Evolutionary conservation across 2,797 vertebrate species (phyloP).

Genomic region (Rhynchotus rufescens): DNA sequence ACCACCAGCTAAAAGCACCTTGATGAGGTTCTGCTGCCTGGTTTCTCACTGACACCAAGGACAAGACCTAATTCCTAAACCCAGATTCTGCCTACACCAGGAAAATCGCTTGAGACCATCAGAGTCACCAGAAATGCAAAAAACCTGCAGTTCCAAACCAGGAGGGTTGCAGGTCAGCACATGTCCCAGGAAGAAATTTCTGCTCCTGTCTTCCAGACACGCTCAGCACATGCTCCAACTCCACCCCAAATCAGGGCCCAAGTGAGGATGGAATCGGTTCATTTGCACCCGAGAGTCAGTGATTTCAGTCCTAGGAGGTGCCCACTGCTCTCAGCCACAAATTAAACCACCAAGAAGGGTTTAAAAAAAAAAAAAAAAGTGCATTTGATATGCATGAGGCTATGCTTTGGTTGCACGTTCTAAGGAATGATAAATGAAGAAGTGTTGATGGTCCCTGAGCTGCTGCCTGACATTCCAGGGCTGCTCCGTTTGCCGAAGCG

Average conservation of each 20-base stretch:
- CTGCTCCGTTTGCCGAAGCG: constrained; percentile 8
- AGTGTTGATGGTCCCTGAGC: constrained; percentile 17
- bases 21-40: neutral
- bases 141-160: neutral
- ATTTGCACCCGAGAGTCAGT: neutral
- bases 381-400: neutral
- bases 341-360: neutral
- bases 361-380: too few relatives aligned
- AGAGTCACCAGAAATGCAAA: neutral
- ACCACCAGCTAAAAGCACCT: neutral
- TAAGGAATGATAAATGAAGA: neutral
- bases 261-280: neutral
- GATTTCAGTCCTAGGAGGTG: neutral
- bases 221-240: neutral
- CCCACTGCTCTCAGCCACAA: neutral
- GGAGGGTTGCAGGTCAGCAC: neutral
- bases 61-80: neutral
- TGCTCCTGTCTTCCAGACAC: neutral
- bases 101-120: neutral
- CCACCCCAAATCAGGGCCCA: neutral
- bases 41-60: neutral
- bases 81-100: neutral
- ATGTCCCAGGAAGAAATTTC: neutral
- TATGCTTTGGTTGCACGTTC: neutral
- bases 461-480: neutral